Percentiles rank a stretch among this genome's conserved stretches.
phyloP scores from a whole-genome alignment of 2,113 vertebrate species.

The Hyla sarda region DNA sequence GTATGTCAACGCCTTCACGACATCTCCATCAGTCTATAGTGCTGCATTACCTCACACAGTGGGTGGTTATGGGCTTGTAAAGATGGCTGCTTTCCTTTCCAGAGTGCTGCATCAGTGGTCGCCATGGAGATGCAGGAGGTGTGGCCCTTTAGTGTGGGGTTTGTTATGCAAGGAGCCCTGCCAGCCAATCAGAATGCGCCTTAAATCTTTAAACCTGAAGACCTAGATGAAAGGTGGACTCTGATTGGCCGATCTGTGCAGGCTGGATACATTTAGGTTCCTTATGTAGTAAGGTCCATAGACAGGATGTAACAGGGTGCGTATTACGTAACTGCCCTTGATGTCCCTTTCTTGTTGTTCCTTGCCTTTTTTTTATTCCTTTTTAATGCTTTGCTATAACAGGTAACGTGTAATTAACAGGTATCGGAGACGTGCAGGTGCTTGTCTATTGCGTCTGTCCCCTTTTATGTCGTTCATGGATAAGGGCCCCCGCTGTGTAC shows the following conservation, averaged over 20 bases:
- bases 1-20: too few relatives aligned
- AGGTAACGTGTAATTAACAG: too few relatives aligned
- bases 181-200: background rate
- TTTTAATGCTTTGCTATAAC: too few relatives aligned
- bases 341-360: too few relatives aligned
- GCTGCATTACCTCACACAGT: too few relatives aligned
- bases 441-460: too few relatives aligned
- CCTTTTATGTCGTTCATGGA: too few relatives aligned
- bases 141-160: background rate
- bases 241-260: background rate
- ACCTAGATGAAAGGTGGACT: background rate
- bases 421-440: too few relatives aligned
- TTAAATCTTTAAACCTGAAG: background rate
- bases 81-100: slow-evolving; percentile 5
- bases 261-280: background rate
- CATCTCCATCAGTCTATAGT: too few relatives aligned
- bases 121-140: slow-evolving; percentile 26
- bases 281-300: background rate
- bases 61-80: background rate
- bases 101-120: slow-evolving; percentile 11
- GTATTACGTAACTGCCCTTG: background rate
- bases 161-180: background rate
- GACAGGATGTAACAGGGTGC: too few relatives aligned
- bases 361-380: too few relatives aligned
- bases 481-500: background rate